Evolutionary conservation across 2,113 vertebrate species (phyloP), one percentile per base, ranked within the genome.

Genomic region (Calonectris borealis): DNA sequence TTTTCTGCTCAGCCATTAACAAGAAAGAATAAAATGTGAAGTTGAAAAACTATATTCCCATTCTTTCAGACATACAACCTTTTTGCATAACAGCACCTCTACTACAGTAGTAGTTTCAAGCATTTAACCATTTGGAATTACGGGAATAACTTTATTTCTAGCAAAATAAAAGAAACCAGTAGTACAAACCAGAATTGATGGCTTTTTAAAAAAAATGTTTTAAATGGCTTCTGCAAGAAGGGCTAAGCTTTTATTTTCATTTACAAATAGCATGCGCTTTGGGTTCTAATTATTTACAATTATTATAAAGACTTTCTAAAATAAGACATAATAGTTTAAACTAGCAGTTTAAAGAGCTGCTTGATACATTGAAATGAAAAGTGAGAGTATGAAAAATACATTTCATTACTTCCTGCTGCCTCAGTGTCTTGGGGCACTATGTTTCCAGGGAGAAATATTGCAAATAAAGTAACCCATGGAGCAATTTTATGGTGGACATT

Each of bases 291-390:
- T 97, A 97, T 61, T 96, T 66, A 91, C 38, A 75, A 93, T 96
- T 96, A 97, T 58, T 94, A 77, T 92, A 95, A 97, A 80, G 83
- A 36, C 54, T 96, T 96, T 97, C 80, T 95, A 91, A 98, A 96
- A 89, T 91, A 91, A 96, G 70, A 76, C 51, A 66, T 96, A 96
- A 96, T 88, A 76, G 32, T 83, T 95, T 89, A 94, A 86, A 89
- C 55, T 55, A 82, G 42, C 88, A 92, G 42, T 86, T 83, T 88
- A 93, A 96, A 92, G 69, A 94, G 44, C 64, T 71, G 40, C 49
- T 88, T 91, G 57, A 86, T 91, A 80, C 42, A 62, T 64, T 93
- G 90, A 95, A 96, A 96, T 71, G 52, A 96, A 95, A 98, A 97
- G 54, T 62, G 42, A 87, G 54, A 78, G 76, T 55, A 79, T 95